Conservation (phyloP, 1,140 invertebrate species). For the Mactra quadrangularis region DNA sequence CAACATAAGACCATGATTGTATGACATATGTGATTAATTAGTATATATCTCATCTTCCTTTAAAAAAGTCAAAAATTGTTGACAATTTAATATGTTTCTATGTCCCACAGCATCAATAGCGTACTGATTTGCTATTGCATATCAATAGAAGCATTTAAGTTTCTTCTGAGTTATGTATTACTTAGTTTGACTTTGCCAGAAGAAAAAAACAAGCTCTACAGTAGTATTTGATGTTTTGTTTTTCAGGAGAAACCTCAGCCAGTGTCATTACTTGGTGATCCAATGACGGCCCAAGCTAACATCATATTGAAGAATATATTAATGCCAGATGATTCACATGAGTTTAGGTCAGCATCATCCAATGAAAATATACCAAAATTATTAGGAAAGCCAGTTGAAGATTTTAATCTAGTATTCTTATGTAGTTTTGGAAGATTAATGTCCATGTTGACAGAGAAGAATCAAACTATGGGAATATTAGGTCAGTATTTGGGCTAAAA, state of each 20-base stretch:
- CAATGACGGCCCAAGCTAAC: constrained; percentile 77
- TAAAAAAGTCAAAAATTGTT: no score
- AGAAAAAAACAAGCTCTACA: no score
- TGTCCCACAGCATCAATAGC: no score
- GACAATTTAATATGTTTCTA: no score
- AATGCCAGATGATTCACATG: constrained; percentile 65
- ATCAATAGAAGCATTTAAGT: no score
- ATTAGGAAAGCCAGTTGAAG: constrained; percentile 62
- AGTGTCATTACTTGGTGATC: constrained; percentile 76
- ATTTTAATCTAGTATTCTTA: constrained; percentile 68
- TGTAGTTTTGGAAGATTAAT: constrained; percentile 67
- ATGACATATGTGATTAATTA: no score
- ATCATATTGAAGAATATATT: constrained; percentile 75
- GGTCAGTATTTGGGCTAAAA: constrained; percentile 27
- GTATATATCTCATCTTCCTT: no score
- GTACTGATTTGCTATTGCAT: no score
- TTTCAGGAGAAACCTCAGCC: constrained; percentile 62
- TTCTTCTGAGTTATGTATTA: no score
- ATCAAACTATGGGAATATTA: constrained; percentile 61
- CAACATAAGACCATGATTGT: no score
- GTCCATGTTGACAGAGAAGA: constrained; percentile 59
- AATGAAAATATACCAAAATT: constrained; percentile 18
- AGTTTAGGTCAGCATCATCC: constrained; percentile 1
- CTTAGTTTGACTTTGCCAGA: no score
- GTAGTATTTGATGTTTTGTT: no score